phyloP scores from a whole-genome alignment of 1,140 invertebrate genomes.

The Phymastichus coffea region DNA sequence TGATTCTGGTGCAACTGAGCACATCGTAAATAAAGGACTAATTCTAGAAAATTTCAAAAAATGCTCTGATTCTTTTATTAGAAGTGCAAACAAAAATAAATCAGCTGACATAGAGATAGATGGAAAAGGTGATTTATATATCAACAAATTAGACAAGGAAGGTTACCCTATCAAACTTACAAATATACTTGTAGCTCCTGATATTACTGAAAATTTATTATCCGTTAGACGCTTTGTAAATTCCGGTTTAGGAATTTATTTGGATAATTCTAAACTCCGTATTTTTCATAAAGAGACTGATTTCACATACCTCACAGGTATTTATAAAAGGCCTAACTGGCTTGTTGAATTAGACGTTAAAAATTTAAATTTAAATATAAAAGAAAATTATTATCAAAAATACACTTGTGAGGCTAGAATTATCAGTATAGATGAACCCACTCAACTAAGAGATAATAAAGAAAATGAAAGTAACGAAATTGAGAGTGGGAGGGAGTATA shows the following conservation, averaged over 20 bases:
- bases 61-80: conserved; percentile 16
- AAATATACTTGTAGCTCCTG: conserved; percentile 8
- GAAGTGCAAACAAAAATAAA: conserved; percentile 29
- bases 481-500: conserved; percentile 22
- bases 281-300: neutral
- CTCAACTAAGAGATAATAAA: neutral
- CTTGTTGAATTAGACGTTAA: no score
- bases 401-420: conserved; percentile 21
- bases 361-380: no score
- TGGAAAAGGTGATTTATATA: conserved; percentile 18
- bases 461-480: neutral
- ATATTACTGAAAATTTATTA: conserved; percentile 26
- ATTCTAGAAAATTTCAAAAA: conserved; percentile 25
- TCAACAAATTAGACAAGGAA: no score
- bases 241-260: conserved; percentile 8
- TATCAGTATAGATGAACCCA: neutral
- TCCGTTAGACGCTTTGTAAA: conserved; percentile 27
- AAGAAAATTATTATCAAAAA: neutral
- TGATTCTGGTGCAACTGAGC: conserved; percentile 32
- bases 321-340: conserved; percentile 20
- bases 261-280: neutral
- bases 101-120: conserved; percentile 25
- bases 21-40: conserved; percentile 27
- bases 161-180: no score
- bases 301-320: neutral